A percentile compares a stretch with the other conserved stretches of the same genome.
Evolutionary conservation across 2,113 vertebrate species (phyloP).

Genomic region (Vulpes lagopus): DNA sequence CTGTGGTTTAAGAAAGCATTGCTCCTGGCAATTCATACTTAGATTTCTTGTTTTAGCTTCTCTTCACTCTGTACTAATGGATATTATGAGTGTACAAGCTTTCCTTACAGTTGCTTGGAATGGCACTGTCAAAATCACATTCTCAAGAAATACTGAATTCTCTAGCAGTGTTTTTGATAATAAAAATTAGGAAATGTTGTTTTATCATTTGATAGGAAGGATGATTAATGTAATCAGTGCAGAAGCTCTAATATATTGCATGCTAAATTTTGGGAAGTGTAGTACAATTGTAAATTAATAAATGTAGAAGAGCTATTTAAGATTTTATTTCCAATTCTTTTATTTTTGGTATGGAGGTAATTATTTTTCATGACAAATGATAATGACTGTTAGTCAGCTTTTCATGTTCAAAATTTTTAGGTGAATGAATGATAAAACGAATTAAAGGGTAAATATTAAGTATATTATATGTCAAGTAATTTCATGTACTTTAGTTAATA

Average conservation of each 20-base stretch:
- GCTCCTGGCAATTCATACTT: neutral
- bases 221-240: neutral
- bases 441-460: neutral
- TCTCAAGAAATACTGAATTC: neutral
- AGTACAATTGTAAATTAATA: neutral
- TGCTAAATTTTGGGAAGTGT: rapidly evolving
- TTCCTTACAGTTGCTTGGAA: neutral
- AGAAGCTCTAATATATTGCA: neutral
- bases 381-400: neutral
- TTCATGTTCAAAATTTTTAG: neutral
- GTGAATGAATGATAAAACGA: neutral
- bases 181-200: neutral
- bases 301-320: neutral
- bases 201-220: neutral
- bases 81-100: neutral
- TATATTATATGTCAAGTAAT: neutral
- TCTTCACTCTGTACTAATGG: neutral
- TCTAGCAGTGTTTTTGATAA: neutral
- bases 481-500: neutral
- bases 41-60: neutral
- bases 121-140: neutral
- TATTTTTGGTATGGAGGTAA: neutral
- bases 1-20: neutral
- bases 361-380: neutral
- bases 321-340: neutral